Conservation (phyloP, 2,888 invertebrate genomes). For the Stenodema calcarata region DNA sequence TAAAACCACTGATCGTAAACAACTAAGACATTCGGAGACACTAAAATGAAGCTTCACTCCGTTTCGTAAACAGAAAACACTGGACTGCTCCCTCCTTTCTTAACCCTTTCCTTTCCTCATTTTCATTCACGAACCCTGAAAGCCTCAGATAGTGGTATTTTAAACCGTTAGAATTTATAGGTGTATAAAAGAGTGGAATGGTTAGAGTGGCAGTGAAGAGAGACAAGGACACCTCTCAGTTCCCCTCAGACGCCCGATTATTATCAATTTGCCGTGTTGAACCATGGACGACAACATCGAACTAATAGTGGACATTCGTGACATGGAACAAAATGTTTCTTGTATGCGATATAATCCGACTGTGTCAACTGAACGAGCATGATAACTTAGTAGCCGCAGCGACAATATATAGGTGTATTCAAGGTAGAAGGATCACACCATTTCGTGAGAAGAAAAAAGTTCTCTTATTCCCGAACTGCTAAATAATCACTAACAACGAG, state of each 20-base stretch:
- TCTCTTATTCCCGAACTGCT: neutral
- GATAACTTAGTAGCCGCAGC: too few species aligned
- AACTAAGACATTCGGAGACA: neutral
- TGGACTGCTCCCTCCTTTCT: neutral
- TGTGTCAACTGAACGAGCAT: too few species aligned
- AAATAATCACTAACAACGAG: neutral
- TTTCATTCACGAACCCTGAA: neutral
- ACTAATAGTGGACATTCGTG: too few species aligned
- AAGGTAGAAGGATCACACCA: too few species aligned
- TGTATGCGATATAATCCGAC: too few species aligned
- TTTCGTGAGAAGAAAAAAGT: too few species aligned
- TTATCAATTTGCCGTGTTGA: neutral
- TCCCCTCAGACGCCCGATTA: neutral
- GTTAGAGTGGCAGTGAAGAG: conserved; percentile 12
- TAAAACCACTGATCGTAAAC: conserved; percentile 21
- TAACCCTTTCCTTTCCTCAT: neutral
- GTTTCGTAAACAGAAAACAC: neutral
- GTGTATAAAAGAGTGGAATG: neutral
- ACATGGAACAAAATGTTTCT: too few species aligned
- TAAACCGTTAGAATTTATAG: neutral
- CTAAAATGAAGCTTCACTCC: conserved; percentile 11
- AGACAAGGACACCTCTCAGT: neutral
- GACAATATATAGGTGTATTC: too few species aligned
- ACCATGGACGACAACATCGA: too few species aligned
- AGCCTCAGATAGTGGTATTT: neutral